These are phyloP conservation scores for Thalpophila matura DNA, from an alignment of 2,888 invertebrate species.

Conservation along the genomic window DNA sequence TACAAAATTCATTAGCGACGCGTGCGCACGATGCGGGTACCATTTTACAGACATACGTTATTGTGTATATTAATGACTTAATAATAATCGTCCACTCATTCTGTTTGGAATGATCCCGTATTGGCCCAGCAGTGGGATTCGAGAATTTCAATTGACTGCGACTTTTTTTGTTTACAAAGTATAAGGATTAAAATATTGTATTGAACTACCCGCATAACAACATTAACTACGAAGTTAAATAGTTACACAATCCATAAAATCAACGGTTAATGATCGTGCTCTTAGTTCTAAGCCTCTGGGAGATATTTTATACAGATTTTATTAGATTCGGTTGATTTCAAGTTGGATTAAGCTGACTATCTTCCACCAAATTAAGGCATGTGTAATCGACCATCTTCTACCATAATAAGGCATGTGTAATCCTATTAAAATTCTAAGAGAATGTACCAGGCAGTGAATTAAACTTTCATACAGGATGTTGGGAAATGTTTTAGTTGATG, in stretches of 20 bases:
- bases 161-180: conserved; percentile 62
- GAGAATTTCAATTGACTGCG: conserved; percentile 56
- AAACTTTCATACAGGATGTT: conserved; percentile 22
- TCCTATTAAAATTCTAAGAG: conserved; percentile 41
- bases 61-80: conserved; percentile 79
- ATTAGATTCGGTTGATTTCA: conserved; percentile 21
- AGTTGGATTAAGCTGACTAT: conserved; percentile 23
- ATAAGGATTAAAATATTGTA: conserved; percentile 59
- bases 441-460: conserved; percentile 32
- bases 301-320: conserved; percentile 15
- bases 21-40: conserved; percentile 77
- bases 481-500: conserved; percentile 15
- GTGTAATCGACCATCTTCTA: conserved; percentile 22
- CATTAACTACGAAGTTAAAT: conserved; percentile 51
- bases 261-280: conserved; percentile 32
- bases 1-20: conserved; percentile 70
- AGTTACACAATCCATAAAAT: conserved; percentile 45
- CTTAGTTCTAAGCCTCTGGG: conserved; percentile 19
- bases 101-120: conserved; percentile 72
- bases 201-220: conserved; percentile 58
- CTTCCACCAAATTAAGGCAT: background rate
- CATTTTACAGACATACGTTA: conserved; percentile 68
- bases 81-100: conserved; percentile 80
- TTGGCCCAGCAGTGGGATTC: conserved; percentile 54
- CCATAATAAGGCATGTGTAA: conserved; percentile 9